These are phyloP conservation scores for Drosophila longiperda DNA, from an alignment of 2,888 invertebrate species.

Conservation along the genomic window DNA sequence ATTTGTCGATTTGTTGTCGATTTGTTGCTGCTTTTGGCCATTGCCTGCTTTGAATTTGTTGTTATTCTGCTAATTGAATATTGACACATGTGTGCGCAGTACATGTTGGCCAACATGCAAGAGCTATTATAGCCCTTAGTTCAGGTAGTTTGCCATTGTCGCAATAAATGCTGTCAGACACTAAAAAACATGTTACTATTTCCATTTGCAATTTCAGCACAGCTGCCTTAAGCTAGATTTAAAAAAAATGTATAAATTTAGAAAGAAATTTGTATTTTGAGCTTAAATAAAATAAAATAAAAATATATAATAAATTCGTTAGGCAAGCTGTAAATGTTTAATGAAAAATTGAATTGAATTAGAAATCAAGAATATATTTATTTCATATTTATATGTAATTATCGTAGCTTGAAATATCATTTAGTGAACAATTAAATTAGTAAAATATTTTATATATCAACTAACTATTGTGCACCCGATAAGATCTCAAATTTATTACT, in stretches of 20 bases:
- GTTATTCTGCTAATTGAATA: conserved; percentile 56
- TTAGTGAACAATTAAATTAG: background rate
- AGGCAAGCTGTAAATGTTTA: background rate
- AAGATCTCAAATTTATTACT: background rate
- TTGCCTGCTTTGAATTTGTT: conserved; percentile 14
- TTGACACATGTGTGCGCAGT: conserved; percentile 36
- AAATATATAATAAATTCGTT: too few relatives aligned
- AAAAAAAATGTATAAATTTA: background rate
- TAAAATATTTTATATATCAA: background rate
- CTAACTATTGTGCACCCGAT: background rate
- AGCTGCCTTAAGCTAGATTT: background rate
- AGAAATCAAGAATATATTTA: background rate
- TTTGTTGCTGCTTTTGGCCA: conserved; percentile 20
- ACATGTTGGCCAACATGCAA: conserved; percentile 9
- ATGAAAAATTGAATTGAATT: background rate
- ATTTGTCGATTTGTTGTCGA: conserved; percentile 11
- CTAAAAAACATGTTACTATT: conserved; percentile 23
- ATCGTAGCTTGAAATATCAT: background rate
- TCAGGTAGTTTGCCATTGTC: conserved; percentile 31
- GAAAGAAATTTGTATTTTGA: too few relatives aligned
- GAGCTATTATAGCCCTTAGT: background rate
- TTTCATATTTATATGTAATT: background rate
- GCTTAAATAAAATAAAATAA: too few relatives aligned
- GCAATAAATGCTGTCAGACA: conserved; percentile 9
- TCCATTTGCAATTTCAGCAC: conserved; percentile 8